Evolutionary conservation across 2,797 vertebrate genomes (phyloP).

Genomic region (Pelobates cultripes): DNA sequence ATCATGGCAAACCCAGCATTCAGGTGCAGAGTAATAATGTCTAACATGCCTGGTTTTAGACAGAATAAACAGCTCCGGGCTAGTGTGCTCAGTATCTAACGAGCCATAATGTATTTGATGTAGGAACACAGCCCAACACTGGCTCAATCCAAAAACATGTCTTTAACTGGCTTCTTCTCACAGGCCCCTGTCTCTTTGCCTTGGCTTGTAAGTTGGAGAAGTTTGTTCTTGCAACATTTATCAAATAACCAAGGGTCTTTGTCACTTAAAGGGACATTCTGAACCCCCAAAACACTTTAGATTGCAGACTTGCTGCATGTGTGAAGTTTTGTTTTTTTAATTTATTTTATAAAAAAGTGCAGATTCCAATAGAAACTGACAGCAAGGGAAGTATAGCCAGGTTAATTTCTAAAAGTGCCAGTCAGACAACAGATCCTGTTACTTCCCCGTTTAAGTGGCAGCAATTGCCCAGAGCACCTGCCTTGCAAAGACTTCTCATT

Average conservation of each 20-base stretch:
- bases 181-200: too few relatives aligned
- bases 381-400: too few relatives aligned
- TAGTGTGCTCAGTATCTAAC: neutral
- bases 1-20: neutral
- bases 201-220: neutral
- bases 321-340: too few relatives aligned
- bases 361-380: too few relatives aligned
- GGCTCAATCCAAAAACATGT: neutral
- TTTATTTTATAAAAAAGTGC: too few relatives aligned
- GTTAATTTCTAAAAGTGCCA: too few relatives aligned
- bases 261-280: neutral
- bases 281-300: too few relatives aligned
- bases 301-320: too few relatives aligned
- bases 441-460: too few relatives aligned
- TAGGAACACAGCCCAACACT: neutral
- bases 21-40: neutral
- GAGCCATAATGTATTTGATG: neutral
- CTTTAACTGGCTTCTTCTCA: neutral
- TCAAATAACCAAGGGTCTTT: neutral
- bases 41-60: neutral
- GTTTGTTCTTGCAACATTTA: neutral
- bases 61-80: neutral
- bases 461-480: too few relatives aligned
- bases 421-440: too few relatives aligned
- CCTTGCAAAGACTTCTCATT: too few relatives aligned